Conservation (phyloP, 2,113 vertebrate species). For the Lagopus leucura region DNA sequence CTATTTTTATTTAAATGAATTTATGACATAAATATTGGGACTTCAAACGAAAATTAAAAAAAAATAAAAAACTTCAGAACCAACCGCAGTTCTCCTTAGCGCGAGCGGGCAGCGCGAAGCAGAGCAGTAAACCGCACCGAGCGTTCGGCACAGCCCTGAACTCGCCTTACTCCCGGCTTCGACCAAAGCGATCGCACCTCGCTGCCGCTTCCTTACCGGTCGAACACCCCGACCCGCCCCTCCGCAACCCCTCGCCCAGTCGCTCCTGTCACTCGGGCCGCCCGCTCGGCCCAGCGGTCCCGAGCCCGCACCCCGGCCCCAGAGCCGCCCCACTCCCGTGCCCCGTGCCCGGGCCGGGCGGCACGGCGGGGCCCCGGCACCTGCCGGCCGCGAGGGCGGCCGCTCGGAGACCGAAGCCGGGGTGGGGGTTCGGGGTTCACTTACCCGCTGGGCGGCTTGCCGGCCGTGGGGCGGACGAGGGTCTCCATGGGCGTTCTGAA, state of each 20-base stretch:
- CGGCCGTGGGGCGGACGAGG: conserved; percentile 2
- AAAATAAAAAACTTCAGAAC: not conserved
- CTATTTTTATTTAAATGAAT: not conserved
- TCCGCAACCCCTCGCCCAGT: not conserved
- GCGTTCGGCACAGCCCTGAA: not conserved
- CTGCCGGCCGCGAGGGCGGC: too few species aligned
- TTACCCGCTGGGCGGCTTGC: conserved; percentile 65
- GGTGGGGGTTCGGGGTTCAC: not conserved
- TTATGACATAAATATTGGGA: not conserved
- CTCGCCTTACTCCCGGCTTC: not conserved
- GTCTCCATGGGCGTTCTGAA: conserved; percentile 41
- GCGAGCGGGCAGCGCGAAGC: not conserved
- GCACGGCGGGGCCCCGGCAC: too few species aligned
- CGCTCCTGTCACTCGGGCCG: not conserved
- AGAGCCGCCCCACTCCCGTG: not conserved
- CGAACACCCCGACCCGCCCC: not conserved
- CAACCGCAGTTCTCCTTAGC: not conserved
- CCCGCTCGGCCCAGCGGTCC: not conserved
- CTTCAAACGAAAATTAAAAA: not conserved
- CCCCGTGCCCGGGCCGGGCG: not conserved
- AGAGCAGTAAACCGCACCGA: conserved; percentile 30
- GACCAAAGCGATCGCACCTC: not conserved
- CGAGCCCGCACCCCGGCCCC: not conserved
- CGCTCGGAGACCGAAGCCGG: too few species aligned
- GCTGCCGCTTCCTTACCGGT: not conserved